phyloP scores from a whole-genome alignment of 2,797 vertebrate genomes.

The Kryptopterus vitreolus region DNA sequence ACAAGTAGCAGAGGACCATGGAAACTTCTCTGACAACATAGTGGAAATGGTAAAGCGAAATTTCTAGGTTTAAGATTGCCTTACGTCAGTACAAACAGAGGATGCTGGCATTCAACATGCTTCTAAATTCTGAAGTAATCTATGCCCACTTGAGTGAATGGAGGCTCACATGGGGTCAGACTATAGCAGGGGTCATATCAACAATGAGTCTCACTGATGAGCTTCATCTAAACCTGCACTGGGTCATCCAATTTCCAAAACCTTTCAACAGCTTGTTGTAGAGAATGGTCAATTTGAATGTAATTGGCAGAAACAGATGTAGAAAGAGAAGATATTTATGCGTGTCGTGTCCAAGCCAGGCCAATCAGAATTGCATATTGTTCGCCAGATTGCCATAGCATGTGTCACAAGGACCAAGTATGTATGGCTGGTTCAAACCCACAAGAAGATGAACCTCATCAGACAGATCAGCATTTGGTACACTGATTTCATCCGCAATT shows the following conservation, averaged over 20 bases:
- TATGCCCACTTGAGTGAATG: too few relatives aligned
- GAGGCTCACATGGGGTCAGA: too few relatives aligned
- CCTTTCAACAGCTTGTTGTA: conserved; percentile 36
- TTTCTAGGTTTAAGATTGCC: background rate
- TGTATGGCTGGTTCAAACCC: background rate
- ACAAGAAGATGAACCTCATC: conserved; percentile 20
- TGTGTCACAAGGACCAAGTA: conserved; percentile 6
- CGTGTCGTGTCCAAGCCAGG: conserved; percentile 10
- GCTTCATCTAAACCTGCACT: too few relatives aligned
- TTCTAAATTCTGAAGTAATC: too few relatives aligned
- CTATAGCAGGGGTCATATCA: too few relatives aligned
- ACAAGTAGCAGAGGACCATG: background rate
- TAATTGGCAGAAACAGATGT: background rate
- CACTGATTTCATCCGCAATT: conserved; percentile 12
- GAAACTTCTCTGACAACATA: background rate
- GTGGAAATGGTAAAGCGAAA: background rate
- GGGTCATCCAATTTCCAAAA: conserved; percentile 28
- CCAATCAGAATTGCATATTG: background rate
- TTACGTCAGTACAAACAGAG: background rate
- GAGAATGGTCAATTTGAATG: conserved; percentile 14
- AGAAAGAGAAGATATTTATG: conserved; percentile 5
- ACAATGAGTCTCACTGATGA: too few relatives aligned
- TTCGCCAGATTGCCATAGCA: background rate
- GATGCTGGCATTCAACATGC: background rate
- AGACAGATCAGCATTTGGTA: background rate